Base-by-base conservation (phyloP, 2,113 vertebrate species). In the Eublepharis macularius region DNA sequence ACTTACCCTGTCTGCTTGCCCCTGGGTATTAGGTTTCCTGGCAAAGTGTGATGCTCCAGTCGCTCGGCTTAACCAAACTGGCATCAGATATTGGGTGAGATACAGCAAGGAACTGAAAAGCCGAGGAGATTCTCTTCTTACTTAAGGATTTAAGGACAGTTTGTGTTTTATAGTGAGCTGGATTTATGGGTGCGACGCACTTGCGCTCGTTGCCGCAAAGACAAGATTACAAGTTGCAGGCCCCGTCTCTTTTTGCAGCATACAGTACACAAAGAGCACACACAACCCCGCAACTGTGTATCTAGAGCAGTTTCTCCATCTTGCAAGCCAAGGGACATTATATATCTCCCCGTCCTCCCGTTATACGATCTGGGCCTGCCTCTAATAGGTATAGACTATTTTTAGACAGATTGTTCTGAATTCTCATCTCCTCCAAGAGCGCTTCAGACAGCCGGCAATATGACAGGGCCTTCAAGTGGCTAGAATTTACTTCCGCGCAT, bases 241-340 rank as follows among this genome's bases (percentile, higher is more conserved):
- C n/a, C 34, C 51, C 8, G 39, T 60, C 49, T 49, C 45, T 49
- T 16, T 32, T 75, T 13, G 17, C 41, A 45, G 4, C 10, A 57
- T 3, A 21, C 54, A 19, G 17, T 69, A 4, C 36, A 43, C 26
- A 34, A 29, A 24, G 49, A n/a, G 29, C 13, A 29, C 32, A 47
- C 66, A 73, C 66, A 63, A 17, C 41, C 24, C 11, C 24, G 13
- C 26, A 39, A 11, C 12, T n/a, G 34, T n/a, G 39, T 4, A 4
- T 10, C 34, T 76, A 13, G 10, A 26, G 14, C 32, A 4, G 10
- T 32, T 57, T 60, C 76, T 57, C 29, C 51, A 47, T 11, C 66
- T 78, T 72, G 26, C 76, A 54, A 57, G 29, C 36, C 49, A 91
- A 86, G 93, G 66, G 49, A 92, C 88, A 94, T 45, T 79, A 72